Conservation (phyloP, 92 coral and sea anemone genomes). For the Ricordea florida region DNA sequence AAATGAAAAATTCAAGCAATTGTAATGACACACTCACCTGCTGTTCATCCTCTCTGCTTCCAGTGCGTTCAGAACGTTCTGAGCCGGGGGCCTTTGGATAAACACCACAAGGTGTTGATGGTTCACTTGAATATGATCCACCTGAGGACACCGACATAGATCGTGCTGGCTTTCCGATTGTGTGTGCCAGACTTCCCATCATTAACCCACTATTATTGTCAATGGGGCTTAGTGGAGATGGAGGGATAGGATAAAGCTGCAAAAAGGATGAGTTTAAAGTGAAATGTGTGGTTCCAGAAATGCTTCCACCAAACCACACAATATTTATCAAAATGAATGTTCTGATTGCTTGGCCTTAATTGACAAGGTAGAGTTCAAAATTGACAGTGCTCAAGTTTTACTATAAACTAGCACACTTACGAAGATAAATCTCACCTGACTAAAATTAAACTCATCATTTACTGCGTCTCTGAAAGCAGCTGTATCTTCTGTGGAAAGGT, state of each 20-base stretch:
- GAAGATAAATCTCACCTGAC: background rate
- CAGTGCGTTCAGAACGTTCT: conserved; percentile 92
- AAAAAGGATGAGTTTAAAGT: background rate
- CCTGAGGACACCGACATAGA: conserved; percentile 94
- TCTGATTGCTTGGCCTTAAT: no score
- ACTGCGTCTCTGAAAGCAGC: conserved; percentile 38
- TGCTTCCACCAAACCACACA: background rate
- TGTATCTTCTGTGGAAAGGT: conserved; percentile 53
- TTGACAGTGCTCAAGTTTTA: no score
- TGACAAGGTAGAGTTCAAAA: no score
- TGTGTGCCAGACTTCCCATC: conserved; percentile 20
- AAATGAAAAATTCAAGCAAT: background rate
- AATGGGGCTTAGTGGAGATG: conserved; percentile 40
- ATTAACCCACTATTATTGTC: conserved; percentile 13
- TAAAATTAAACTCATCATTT: conserved; percentile 50
- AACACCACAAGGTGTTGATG: conserved; percentile 64
- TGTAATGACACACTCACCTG: conserved; percentile 53
- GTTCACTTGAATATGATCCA: conserved; percentile 79
- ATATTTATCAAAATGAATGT: no score
- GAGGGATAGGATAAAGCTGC: conserved; percentile 40
- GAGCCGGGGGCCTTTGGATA: conserved; percentile 99
- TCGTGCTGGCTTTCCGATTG: conserved; percentile 75
- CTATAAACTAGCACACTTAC: no score
- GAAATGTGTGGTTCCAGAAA: background rate
- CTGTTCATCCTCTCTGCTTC: conserved; percentile 93